These are phyloP conservation scores for Aethina tumida DNA, from an alignment of 1,140 invertebrate species.

Conservation along the genomic window DNA sequence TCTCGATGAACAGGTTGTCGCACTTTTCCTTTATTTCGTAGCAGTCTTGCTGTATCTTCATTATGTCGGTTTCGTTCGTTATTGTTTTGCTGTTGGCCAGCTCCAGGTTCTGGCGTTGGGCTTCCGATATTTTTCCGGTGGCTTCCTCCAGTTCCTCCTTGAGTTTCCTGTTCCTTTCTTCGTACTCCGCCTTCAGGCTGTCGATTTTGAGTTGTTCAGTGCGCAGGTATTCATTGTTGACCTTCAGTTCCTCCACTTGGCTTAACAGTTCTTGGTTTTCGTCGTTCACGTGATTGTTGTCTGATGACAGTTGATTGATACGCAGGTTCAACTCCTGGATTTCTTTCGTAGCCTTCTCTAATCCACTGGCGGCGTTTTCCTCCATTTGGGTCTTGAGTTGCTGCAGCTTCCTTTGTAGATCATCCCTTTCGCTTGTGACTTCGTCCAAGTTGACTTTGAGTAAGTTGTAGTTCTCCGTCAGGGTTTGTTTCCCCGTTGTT, in stretches of 20 bases:
- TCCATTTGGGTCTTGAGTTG: constrained; percentile 16
- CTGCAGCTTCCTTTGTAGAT: constrained; percentile 2
- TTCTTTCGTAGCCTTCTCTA: constrained; percentile 17
- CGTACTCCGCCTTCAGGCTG: constrained; percentile 9
- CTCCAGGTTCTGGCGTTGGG: constrained; percentile 18
- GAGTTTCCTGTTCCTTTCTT: constrained; percentile 1
- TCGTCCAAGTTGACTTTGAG: too few species aligned
- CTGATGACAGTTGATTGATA: constrained; percentile 20
- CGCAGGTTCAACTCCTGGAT: constrained; percentile 17
- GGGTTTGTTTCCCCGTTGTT: too few species aligned
- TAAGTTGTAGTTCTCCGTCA: too few species aligned
- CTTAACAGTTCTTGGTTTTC: constrained; percentile 24
- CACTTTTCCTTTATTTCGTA: constrained; percentile 22
- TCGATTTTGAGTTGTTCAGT: constrained; percentile 9
- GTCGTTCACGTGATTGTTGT: constrained; percentile 27
- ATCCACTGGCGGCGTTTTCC: constrained; percentile 5
- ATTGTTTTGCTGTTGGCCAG: constrained; percentile 17
- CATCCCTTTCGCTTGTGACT: too few species aligned
- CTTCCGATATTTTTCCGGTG: constrained; percentile 11
- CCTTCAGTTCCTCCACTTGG: constrained; percentile 26
- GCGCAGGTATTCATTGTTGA: constrained; percentile 16
- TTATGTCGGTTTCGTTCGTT: constrained; percentile 9
- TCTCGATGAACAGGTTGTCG: constrained; percentile 22
- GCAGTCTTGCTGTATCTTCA: constrained; percentile 19
- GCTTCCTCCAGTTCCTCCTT: constrained; percentile 11